Percentiles rank a stretch among this genome's conserved stretches.
phyloP scores from a whole-genome alignment of 2,888 invertebrate genomes.

The Fabriciana adippe region DNA sequence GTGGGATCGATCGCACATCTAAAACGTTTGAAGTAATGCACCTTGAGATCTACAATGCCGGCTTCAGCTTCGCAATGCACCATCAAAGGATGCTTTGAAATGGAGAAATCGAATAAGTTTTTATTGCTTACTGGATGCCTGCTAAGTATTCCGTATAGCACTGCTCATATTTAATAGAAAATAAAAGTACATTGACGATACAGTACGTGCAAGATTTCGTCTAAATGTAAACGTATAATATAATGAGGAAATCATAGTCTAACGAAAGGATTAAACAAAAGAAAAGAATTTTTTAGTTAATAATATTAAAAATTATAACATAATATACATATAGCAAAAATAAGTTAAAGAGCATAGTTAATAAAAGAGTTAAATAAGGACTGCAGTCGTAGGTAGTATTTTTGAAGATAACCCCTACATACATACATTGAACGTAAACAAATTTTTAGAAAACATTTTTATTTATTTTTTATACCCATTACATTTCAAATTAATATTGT shows the following conservation, averaged over 20 bases:
- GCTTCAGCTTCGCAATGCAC: constrained; percentile 15
- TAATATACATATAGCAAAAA: too few relatives aligned
- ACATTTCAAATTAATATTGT: constrained; percentile 34
- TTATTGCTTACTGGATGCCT: constrained; percentile 15
- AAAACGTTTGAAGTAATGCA: constrained; percentile 28
- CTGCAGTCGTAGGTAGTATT: background rate
- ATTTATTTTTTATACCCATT: background rate
- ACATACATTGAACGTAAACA: too few relatives aligned
- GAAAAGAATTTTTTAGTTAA: too few relatives aligned
- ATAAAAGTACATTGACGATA: background rate
- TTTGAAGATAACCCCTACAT: background rate
- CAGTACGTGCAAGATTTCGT: background rate
- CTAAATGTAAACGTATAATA: too few relatives aligned
- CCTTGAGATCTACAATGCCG: constrained; percentile 24
- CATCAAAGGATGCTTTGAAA: constrained; percentile 31
- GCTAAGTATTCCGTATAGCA: constrained; percentile 2
- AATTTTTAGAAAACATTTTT: too few relatives aligned
- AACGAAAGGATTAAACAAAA: too few relatives aligned
- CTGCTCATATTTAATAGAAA: constrained; percentile 1
- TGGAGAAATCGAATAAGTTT: constrained; percentile 31
- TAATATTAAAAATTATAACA: too few relatives aligned
- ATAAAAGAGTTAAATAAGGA: too few relatives aligned
- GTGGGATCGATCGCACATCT: constrained; percentile 24
- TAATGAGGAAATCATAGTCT: too few relatives aligned
- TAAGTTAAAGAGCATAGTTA: too few relatives aligned